Evolutionary conservation across 2,888 invertebrate genomes (phyloP), one percentile per base, ranked within the genome.

Genomic region (Hecatera dysodea): DNA sequence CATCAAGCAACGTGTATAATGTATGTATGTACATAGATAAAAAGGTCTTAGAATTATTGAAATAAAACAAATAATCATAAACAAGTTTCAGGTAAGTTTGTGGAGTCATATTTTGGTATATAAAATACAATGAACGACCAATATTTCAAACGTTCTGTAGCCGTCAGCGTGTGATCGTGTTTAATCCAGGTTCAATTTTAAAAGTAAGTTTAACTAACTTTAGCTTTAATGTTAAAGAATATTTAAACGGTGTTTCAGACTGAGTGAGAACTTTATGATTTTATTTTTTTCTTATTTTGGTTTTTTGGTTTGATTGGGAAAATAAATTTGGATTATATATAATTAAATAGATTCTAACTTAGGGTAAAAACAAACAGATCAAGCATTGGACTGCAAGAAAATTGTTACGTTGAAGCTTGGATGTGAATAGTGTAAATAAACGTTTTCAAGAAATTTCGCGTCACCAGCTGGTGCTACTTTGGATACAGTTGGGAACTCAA

Each of bases 61-160:
- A 39, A 72, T 33, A 57, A 61, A 72, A 22, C 50, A 50, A 72
- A 52, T 42, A 33, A n/a, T 33, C 36, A 79, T n/a, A n/a, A 82
- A 87, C 86, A 24, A 15, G 87, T 85, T 86, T 82, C n/a, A 42
- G 62, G 60, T 65, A 39, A 74, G 63, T 63, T 11, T n/a, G 61
- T 24, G 63, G 44, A 74, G 64, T 67, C 80, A 78, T 81, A 74
- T 57, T 66, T 77, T 77, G 52, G 68, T 85, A 86, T 87, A 88
- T 87, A 86, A 80, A 78, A 84, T 67, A 56, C 36, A 29, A 52
- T 46, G 56, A 4, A 50, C 42, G 19, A 11, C 61, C 44, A 44
- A 11, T 15, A 36, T 29, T 64, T 67, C 72, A 84, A 74, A 83
- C 67, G 60, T 55, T 48, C 67, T 42, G 69, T 63, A 27, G 22